These are phyloP conservation scores for Poecilia wingei DNA, from an alignment of 2,797 vertebrate species.

Conservation along the genomic window DNA sequence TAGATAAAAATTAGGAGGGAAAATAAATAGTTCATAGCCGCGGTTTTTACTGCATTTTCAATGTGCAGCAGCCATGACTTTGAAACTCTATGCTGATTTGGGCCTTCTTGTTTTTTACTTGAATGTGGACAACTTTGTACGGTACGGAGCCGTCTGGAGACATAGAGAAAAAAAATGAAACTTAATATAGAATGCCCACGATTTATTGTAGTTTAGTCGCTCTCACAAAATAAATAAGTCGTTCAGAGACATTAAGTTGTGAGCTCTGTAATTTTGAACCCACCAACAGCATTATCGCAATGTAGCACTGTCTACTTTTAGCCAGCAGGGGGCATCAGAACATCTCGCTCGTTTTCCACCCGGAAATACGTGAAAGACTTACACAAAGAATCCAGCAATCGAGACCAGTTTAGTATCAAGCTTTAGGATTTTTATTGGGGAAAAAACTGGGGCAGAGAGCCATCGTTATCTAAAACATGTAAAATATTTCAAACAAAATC, in stretches of 20 bases:
- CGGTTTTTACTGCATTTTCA: background rate
- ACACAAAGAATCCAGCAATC: background rate
- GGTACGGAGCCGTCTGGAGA: no score
- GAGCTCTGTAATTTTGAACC: no score
- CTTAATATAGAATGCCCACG: no score
- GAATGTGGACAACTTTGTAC: background rate
- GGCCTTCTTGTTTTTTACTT: background rate
- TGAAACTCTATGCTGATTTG: background rate
- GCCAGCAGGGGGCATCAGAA: slow-evolving; percentile 12
- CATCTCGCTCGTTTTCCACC: background rate
- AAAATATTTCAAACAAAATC: background rate
- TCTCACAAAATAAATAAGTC: no score
- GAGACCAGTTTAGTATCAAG: slow-evolving; percentile 1
- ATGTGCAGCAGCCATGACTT: background rate
- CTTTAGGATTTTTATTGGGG: background rate
- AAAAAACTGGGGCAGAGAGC: background rate
- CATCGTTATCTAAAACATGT: background rate
- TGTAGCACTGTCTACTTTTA: background rate
- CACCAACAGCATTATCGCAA: background rate
- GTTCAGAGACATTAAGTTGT: no score
- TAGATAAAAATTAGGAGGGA: background rate
- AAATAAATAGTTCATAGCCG: background rate
- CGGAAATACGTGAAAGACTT: background rate
- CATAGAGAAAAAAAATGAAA: no score
- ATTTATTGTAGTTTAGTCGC: no score